A percentile compares a stretch with the other conserved stretches of the same genome.
Evolutionary conservation across 1,140 invertebrate species (phyloP).

Genomic region (Aleiodes sp.): DNA sequence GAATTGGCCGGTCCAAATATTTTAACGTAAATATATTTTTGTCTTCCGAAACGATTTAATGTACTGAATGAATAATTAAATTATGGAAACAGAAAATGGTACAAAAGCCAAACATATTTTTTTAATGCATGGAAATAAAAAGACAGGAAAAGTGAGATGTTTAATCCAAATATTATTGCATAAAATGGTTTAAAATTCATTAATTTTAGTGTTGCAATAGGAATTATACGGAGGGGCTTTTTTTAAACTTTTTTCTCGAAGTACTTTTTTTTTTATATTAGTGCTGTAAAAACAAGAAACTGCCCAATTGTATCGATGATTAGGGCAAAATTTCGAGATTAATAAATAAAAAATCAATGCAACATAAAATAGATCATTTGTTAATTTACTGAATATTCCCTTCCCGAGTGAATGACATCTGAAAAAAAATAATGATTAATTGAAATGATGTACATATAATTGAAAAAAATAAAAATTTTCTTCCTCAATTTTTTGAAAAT

Average conservation of each 20-base stretch:
- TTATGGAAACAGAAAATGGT: neutral
- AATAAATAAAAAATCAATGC: no score
- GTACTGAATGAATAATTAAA: neutral
- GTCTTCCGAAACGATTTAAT: neutral
- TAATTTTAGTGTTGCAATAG: neutral
- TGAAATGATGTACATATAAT: no score
- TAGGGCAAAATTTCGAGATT: neutral
- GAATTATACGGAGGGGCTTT: no score
- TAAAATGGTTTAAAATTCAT: neutral
- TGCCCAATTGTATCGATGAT: neutral
- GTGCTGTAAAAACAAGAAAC: neutral
- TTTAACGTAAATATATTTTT: neutral
- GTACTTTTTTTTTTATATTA: neutral
- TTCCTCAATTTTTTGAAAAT: no score
- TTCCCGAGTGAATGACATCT: no score
- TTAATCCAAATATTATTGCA: neutral
- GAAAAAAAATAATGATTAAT: no score
- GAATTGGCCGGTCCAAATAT: no score
- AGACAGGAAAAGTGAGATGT: slow-evolving; percentile 11
- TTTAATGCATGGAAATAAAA: neutral
- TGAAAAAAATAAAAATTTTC: no score
- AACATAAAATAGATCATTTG: no score
- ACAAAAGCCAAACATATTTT: neutral
- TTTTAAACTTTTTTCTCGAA: neutral
- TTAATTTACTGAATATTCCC: no score